Base-by-base conservation (phyloP, 2,113 vertebrate species). In the Azemiops feae region DNA sequence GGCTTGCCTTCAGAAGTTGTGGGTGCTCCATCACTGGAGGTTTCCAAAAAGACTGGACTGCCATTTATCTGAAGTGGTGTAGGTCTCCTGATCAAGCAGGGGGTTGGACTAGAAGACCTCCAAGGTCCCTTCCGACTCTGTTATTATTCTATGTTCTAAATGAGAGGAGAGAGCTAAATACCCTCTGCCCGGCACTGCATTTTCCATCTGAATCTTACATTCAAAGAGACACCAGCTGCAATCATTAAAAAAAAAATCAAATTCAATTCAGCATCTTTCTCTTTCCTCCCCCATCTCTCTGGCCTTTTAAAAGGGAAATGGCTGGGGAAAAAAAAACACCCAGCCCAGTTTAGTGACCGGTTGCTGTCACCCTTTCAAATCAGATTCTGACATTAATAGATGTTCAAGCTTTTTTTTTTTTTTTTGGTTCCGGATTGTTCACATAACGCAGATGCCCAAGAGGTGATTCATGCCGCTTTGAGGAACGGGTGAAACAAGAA, bases 401-500 rank as follows among this genome's bases (percentile, higher is more conserved):
- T 39, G 34, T 39, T 81, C 8, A 81, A 39, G n/a, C 23, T 39
- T 58, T 18, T 30, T 18, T 30, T 47, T 4, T 14, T 23, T 4
- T 9, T 39, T n/a, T 14, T 1, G 0, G 22, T 39, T 64, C 7
- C 6, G 81, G 50, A 87, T 22, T 87, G 81, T 55, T 88, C 47
- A 86, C 93, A 86, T 74, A 58, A 25, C 52, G 5, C 10, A 14
- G 22, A 30, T 89, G 90, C 91, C 88, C 18, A 11, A 43, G n/a
- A 45, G 27, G 8, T 92, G 91, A 94, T 54, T 94, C 93, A 94
- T 39, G 4, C 10, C 0, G 6, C 57, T 55, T 69, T 47, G n/a
- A 92, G 55, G 88, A 57, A 64, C 34, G 93, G 91, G 91, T 69
- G 91, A 86, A 85, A 87, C 18, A 4, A 54, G 74, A 87, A 94